Evolutionary conservation across 64 coral and sea anemone genomes (phyloP), one percentile per base, ranked within the genome.

Genomic region (Dendronephthya gigantea): DNA sequence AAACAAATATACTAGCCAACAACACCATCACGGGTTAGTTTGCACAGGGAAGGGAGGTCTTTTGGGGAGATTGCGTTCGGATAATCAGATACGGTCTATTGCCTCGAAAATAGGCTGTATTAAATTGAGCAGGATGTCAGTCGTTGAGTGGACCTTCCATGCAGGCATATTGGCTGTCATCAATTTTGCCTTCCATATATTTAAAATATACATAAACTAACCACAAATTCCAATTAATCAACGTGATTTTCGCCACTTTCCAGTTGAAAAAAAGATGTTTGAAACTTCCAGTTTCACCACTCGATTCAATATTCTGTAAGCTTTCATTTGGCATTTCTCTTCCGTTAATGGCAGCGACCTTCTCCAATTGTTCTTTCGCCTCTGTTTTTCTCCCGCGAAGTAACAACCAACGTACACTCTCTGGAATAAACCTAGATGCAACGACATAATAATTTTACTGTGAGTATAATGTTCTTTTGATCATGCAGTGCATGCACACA

Each of bases 401-500:
- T 30, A 66, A 14, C 14, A 66, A 66, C 58, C 58, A 66, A n/a
- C 58, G 19, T 30, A 30, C 19, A 30, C 19, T n/a, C 29, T 66
- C 58, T 30, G 58, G 58, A n/a, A 66, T 66, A 66, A 66, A n/a
- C 58, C 58, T 66, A 66, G n/a, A n/a, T n/a, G n/a, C 58, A 66
- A 66, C 19, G 58, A 30, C 19, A 66, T 66, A 6, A n/a, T n/a
- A n/a, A n/a, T n/a, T n/a, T n/a, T n/a, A n/a, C n/a, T n/a, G n/a
- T n/a, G n/a, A n/a, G n/a, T n/a, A n/a, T n/a, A n/a, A n/a, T n/a
- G n/a, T n/a, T n/a, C n/a, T 45, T 45, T 45, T 45, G 41, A 45
- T 45, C 41, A n/a, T n/a, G n/a, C n/a, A n/a, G n/a, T n/a, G n/a
- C n/a, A n/a, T n/a, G n/a, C n/a, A n/a, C n/a, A n/a, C n/a, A n/a